Base-by-base conservation (phyloP, 2,797 vertebrate species). In the Phyllotis vaccarum region DNA sequence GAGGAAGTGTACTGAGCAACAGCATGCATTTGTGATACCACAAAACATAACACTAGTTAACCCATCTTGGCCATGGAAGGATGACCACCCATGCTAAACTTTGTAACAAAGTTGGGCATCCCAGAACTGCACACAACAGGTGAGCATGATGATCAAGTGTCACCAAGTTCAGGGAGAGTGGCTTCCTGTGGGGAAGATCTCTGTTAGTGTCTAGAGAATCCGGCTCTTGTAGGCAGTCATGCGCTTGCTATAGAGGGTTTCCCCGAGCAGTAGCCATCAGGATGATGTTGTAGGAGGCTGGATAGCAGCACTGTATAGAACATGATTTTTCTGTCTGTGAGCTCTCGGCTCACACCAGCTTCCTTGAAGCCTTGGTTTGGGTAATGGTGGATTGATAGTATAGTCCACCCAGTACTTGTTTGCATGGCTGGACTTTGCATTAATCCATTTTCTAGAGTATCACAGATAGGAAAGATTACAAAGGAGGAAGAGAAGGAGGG, bases 1-100 rank as follows among this genome's bases (percentile, higher is more conserved):
- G 40, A 34, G 43, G 46, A 85, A 85, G 43, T 66, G 60, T 49
- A 29, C 12, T 49, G 60, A 85, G 17, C 17, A 66, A 13, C 17
- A 66, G 60, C 43, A 66, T 22, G 43, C 31, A n/a, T 14, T 96
- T 97, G 96, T 97, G 97, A 97, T 97, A 97, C 94, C 93, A 95
- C 94, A 95, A 94, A 95, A 95, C 91, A 81, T 89, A 96, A 91
- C 97, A 93, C 97, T 93, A 98, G 96, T 97, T 94, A 97, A 94
- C 97, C 90, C 75, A 43, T 46, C 60, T 13, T 62, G 83, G 86
- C 89, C 78, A 11, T 5, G 95, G 86, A 97, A 96, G 92, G 96
- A 90, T 97, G 94, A 96, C n/a, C n/a, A 68, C 88, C 68, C 83
- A 96, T 89, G 3, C 12, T 95, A 64, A 85, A 95, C 54, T 43